Base-by-base conservation (phyloP, 2,113 vertebrate species). In the Pontoporia blainvillei region DNA sequence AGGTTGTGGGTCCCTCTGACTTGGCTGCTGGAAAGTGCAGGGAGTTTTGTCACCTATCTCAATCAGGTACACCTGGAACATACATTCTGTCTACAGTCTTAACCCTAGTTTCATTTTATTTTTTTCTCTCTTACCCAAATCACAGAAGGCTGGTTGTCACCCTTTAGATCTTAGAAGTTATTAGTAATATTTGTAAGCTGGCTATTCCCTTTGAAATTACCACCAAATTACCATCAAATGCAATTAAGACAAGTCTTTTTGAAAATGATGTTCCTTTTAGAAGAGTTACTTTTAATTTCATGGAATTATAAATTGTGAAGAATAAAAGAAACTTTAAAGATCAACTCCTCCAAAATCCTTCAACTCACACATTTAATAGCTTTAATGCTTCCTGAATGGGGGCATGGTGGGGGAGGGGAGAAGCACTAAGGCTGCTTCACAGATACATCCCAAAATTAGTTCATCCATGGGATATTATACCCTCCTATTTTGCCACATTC, bases 111-210 rank as follows among this genome's bases (percentile, higher is more conserved):
- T 87, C 75, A 41, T 46, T 89, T 62, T 57, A 88, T 8, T 11
- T 49, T 79, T 81, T 89, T 54, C n/a, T 62, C 31, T 91, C 82
- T 91, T 64, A 85, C n/a, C 41, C 59, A 62, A 57, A 95, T 90
- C 88, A 96, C 20, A 90, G 69, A 81, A 83, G 46, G 31, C 29
- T 75, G 59, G 18, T n/a, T 73, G 36, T 91, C 62, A 87, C 12
- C 44, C 41, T 88, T 90, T 96, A 57, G 71, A 75, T 88, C 61
- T 95, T 96, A 90, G 62, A 95, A 85, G 36, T 96, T 96, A 94
- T 49, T 66, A 79, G 66, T 79, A 89, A 78, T 57, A 91, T 96
- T 91, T 96, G 78, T 90, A 76, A 79, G 52, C 57, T 44, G 83
- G 73, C 21, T 90, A 2, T 71, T 95, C 14, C 36, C 86, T 90